Evolutionary conservation across 2,888 invertebrate species (phyloP), one percentile per base, ranked within the genome.

Genomic region (Mythimna loreyi): DNA sequence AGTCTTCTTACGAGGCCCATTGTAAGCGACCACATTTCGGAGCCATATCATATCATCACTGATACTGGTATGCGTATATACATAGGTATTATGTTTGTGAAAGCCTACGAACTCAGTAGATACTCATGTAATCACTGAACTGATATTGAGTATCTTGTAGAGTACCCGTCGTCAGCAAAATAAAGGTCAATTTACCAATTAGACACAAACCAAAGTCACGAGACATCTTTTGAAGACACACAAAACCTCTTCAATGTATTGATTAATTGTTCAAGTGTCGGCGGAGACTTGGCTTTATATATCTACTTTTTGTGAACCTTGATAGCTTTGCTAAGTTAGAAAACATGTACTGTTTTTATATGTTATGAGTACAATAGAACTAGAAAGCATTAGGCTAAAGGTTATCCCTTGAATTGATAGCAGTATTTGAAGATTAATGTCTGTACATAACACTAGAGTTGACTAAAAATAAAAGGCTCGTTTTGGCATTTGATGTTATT

Each of bases 221-320:
- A 81, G 63, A 68, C 60, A 60, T 68, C 72, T 36, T 81, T 77
- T 68, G 67, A 67, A 77, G 64, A 59, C 55, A 69, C 65, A 67
- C 61, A 77, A 80, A 72, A 61, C 52, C 69, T 69, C 64, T 76
- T 19, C 33, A 66, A 45, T 52, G 36, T 66, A 53, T 67, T 81
- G 78, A 81, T 81, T 77, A 69, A 81, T 77, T 64, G 66, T 52
- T 67, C 19, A 57, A 72, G 64, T 72, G 55, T 76, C 52, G 50
- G 50, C 23, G 3, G 30, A 19, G 43, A 49, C 55, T 59, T 16
- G 36, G 9, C 21, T 63, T 36, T 11, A 23, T n/a, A 47, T 16
- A 65, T 19, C n/a, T n/a, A n/a, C n/a, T 78, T 78, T 78, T 61
- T 75, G 40, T 49, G 9, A 16, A 16, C 21, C 30, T 23, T 33